Base-by-base conservation (phyloP, 2,797 vertebrate species). In the Girardinus metallicus region DNA sequence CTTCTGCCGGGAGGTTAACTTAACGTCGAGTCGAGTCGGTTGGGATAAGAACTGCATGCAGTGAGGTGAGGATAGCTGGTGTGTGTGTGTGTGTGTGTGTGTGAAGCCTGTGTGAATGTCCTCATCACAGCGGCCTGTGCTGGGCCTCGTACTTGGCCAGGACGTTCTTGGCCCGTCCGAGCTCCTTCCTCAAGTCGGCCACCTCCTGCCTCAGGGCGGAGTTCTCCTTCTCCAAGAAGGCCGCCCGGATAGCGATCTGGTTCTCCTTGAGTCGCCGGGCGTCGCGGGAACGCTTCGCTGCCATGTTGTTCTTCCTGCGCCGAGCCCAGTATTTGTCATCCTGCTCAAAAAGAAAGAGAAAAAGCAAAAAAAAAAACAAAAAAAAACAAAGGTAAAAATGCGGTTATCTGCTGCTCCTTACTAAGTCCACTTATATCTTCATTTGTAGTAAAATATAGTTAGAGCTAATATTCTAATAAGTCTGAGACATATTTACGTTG, bases 291-390 rank as follows among this genome's bases (percentile, higher is more conserved):
- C 98, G 95, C 92, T 99, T 99, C 21, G 98, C 98, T 0, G 98
- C 98, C 93, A 99, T 95, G 92, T 99, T 99, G 97, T 99, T 99
- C 97, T 99, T 99, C 95, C 97, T 97, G 90, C 98, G 98, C 80
- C 98, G 93, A 0, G 97, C 97, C 98, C 98, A 99, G 96, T 99
- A 99, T 88, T 94, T 97, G 91, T 99, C 98, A 51, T 99, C 98
- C 98, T 99, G 96, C 77, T 62, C 74, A 31, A 57, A 90, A 77
- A 87, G 44, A 47, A 66, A 66, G 18, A 68, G 36, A 76, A 12
- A 76, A 66, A 46, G 26, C 10, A 49, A 9, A 15, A 23, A 44
- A 4, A 3, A 60, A 26, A 44, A 4, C 1, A 60, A 26, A 16
- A 11, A 57, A 44, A 49, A 74, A 11, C 36, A 74, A 16, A 51